These are phyloP conservation scores for Nemotelus pantherinus DNA, from an alignment of 2,888 invertebrate genomes.

Conservation along the genomic window DNA sequence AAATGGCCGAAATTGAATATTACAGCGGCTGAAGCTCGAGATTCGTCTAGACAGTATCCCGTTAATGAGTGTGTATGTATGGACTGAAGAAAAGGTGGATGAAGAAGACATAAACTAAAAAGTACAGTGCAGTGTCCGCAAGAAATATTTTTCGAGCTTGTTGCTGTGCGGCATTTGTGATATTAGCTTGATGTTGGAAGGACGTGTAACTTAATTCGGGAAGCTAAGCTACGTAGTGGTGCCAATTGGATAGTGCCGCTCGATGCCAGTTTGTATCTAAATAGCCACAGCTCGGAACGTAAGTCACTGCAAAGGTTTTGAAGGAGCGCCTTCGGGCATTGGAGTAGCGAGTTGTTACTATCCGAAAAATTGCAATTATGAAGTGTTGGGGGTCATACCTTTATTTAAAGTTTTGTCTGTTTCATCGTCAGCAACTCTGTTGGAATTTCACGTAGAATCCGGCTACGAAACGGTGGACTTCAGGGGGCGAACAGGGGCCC, in stretches of 20 bases:
- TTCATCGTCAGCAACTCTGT: not conserved
- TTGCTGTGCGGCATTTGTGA: not conserved
- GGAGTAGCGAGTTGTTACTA: no score
- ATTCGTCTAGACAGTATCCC: not conserved
- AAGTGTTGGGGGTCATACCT: constrained; percentile 22
- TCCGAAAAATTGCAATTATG: constrained; percentile 3
- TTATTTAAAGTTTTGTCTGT: not conserved
- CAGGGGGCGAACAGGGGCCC: not conserved
- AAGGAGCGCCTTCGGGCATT: no score
- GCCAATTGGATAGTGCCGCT: no score
- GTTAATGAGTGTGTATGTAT: not conserved
- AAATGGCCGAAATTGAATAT: no score
- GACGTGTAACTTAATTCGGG: no score
- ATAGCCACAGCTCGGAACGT: no score
- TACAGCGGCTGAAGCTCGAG: no score
- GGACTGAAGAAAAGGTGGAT: not conserved
- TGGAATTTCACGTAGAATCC: not conserved
- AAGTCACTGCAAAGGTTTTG: no score
- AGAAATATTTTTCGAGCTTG: not conserved
- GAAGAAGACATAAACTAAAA: no score
- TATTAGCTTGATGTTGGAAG: not conserved
- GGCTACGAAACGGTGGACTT: no score
- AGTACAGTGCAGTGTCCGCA: not conserved
- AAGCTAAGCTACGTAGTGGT: no score
- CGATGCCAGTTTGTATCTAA: no score